Conservation (phyloP, 2,113 vertebrate genomes). For the Clupea harengus region DNA sequence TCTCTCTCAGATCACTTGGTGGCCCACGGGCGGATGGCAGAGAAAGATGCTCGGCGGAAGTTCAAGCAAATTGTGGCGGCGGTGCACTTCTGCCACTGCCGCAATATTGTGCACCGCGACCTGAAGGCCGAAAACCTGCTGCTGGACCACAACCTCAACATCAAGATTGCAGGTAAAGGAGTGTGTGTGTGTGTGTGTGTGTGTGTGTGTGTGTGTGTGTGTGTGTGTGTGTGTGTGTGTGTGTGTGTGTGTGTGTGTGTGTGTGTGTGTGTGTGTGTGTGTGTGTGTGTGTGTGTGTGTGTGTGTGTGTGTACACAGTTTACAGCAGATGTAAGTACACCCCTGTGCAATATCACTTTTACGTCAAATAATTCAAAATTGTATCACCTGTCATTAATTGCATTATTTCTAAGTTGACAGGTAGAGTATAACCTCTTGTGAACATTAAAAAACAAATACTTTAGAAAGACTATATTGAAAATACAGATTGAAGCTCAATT, state of each 20-base stretch:
- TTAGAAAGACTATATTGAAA: too few species aligned
- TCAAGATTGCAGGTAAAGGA: conserved; percentile 87
- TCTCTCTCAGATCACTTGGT: conserved; percentile 87
- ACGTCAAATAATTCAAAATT: too few species aligned
- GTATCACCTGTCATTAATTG: too few species aligned
- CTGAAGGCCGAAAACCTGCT: conserved; percentile 97
- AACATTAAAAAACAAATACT: too few species aligned
- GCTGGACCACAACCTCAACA: conserved; percentile 92
- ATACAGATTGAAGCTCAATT: too few species aligned
- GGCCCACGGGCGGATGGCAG: conserved; percentile 96
- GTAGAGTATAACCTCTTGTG: too few species aligned
- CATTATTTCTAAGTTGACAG: too few species aligned
- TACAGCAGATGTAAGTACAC: too few species aligned
- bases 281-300: conserved; percentile 7
- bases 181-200: conserved; percentile 32
- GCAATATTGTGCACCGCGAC: conserved; percentile 95
- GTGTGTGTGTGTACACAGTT: not conserved
- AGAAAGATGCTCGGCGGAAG: conserved; percentile 94
- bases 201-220: conserved; percentile 7
- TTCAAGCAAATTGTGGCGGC: conserved; percentile 98
- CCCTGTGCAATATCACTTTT: too few species aligned
- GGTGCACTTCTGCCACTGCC: conserved; percentile 96
- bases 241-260: not conserved
- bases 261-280: conserved; percentile 32
- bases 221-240: conserved; percentile 13